Conservation (phyloP, 1,140 invertebrate species). For the Papilio polytes region DNA sequence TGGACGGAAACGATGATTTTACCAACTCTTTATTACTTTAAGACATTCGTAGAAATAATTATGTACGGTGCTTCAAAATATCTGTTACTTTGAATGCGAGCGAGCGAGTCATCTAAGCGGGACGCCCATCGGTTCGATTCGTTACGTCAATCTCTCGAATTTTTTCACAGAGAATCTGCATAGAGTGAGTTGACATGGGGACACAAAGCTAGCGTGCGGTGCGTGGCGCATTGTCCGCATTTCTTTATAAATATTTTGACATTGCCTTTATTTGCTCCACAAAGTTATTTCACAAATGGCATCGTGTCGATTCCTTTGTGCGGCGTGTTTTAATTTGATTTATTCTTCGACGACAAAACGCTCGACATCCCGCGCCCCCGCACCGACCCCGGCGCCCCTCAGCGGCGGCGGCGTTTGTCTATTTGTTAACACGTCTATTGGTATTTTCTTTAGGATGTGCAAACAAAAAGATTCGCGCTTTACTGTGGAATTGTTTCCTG, state of each 20-base stretch:
- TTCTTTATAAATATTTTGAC: constrained; percentile 84
- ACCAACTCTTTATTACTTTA: constrained; percentile 74
- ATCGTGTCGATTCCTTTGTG: constrained; percentile 78
- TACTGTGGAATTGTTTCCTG: constrained; percentile 56
- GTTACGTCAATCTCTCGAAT: constrained; percentile 80
- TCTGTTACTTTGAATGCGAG: constrained; percentile 66
- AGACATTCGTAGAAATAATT: constrained; percentile 78
- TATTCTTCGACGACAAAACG: constrained; percentile 77
- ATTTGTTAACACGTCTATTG: constrained; percentile 76
- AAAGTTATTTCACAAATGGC: constrained; percentile 74
- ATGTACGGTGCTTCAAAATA: constrained; percentile 76
- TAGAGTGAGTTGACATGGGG: constrained; percentile 78
- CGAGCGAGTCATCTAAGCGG: constrained; percentile 60
- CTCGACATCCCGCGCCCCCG: constrained; percentile 66
- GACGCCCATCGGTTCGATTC: constrained; percentile 74
- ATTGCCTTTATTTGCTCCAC: constrained; percentile 76
- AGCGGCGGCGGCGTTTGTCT: constrained; percentile 69
- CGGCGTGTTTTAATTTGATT: constrained; percentile 79
- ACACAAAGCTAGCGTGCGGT: constrained; percentile 73
- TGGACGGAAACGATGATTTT: constrained; percentile 58
- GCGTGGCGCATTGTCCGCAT: constrained; percentile 70
- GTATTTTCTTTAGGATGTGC: constrained; percentile 67
- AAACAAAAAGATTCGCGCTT: constrained; percentile 65
- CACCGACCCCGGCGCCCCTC: constrained; percentile 60
- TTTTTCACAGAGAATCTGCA: constrained; percentile 78